Percentiles rank a stretch among this genome's conserved stretches.
Evolutionary conservation across 2,113 vertebrate genomes (phyloP).

Genomic region (Atherinomorus stipes): DNA sequence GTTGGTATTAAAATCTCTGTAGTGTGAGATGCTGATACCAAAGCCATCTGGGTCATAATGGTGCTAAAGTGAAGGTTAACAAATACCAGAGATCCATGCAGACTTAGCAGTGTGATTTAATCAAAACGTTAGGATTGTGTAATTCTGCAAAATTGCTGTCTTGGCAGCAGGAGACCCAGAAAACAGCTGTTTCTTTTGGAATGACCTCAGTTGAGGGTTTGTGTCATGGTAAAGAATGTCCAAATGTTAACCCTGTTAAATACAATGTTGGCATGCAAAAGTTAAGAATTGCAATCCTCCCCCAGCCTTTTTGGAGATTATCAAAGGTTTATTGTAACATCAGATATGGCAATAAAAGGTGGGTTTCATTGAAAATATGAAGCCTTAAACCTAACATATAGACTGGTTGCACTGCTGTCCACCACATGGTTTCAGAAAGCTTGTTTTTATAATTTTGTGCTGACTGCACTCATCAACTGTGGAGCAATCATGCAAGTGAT

Average conservation of each 20-base stretch:
- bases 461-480: not conserved
- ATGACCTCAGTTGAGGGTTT: slow-evolving; percentile 38
- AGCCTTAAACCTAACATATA: not conserved
- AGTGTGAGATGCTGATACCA: slow-evolving; percentile 10
- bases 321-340: not conserved
- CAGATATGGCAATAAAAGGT: not conserved
- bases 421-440: not conserved
- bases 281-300: slow-evolving; percentile 5
- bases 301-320: slow-evolving; percentile 13
- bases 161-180: slow-evolving; percentile 40
- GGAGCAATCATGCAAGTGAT: slow-evolving; percentile 19
- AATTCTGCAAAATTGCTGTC: slow-evolving; percentile 26
- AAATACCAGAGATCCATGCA: slow-evolving; percentile 22
- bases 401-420: not conserved
- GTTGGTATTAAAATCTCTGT: not conserved
- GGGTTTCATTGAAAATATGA: slow-evolving; percentile 1
- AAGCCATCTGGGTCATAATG: not conserved
- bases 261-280: slow-evolving; percentile 14
- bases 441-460: not conserved
- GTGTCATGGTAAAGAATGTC: slow-evolving; percentile 27
- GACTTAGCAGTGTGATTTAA: slow-evolving; percentile 26
- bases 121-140: slow-evolving; percentile 21
- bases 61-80: slow-evolving; percentile 18
- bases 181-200: slow-evolving; percentile 53
- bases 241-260: slow-evolving; percentile 19